Evolutionary conservation across 1,140 invertebrate genomes (phyloP), one percentile per base, ranked within the genome.

Genomic region (Nebria ingens): DNA sequence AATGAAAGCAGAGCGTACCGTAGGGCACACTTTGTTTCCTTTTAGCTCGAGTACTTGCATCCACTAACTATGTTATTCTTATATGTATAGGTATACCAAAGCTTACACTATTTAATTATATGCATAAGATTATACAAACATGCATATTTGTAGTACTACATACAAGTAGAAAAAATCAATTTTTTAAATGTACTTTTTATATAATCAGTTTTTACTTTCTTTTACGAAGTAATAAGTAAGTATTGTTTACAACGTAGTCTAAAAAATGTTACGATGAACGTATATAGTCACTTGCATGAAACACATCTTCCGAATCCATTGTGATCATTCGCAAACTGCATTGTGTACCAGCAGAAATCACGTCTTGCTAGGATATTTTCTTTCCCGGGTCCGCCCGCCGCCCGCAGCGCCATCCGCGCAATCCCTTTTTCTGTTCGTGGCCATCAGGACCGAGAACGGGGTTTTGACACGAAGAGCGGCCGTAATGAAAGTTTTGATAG

Each of bases 401-500:
- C 9, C 25, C 25, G 40, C 9, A 45, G 17, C 6, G 40, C 15
- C 40, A 12, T n/a, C n/a, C n/a, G n/a, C n/a, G n/a, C n/a, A n/a
- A n/a, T n/a, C n/a, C n/a, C n/a, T n/a, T n/a, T n/a, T n/a, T n/a
- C n/a, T n/a, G n/a, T n/a, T n/a, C n/a, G n/a, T n/a, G n/a, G n/a
- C n/a, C n/a, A n/a, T n/a, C n/a, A n/a, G n/a, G n/a, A n/a, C n/a
- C 13, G 13, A 29, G 25, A 29, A 29, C 25, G 25, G 13, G 25
- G 4, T 13, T 45, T 17, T 45, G 40, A 45, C 40, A 45, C 40
- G 40, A 45, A 6, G n/a, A 45, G 40, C 15, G 9, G 4, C 4
- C 40, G 40, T 45, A 45, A 45, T 45, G 40, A 45, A 45, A 45
- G 40, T 45, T 45, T 45, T 45, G 40, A 45, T 45, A 45, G 40